Evolutionary conservation across 2,888 invertebrate species (phyloP).

Genomic region (Pollenia angustigena): DNA sequence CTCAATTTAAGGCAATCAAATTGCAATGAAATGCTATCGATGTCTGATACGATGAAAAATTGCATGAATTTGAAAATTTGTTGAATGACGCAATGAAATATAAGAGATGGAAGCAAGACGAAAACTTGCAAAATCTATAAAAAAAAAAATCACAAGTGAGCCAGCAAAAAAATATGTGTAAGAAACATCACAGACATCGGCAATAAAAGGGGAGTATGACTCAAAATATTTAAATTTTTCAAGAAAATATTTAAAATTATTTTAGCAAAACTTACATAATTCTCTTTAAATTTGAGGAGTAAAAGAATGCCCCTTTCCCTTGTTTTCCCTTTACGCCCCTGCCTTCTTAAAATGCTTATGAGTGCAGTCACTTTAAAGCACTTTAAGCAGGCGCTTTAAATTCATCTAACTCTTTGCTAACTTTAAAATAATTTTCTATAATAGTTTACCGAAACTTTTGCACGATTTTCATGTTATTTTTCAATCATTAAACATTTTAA

Average conservation of each 20-base stretch:
- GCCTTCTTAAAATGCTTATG: background rate
- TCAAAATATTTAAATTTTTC: too few relatives aligned
- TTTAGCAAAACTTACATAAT: too few relatives aligned
- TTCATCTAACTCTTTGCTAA: slow-evolving; percentile 60
- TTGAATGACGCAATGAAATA: slow-evolving; percentile 72
- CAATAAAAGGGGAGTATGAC: too few relatives aligned
- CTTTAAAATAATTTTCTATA: slow-evolving; percentile 72
- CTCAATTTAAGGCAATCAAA: slow-evolving; percentile 72
- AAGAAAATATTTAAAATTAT: too few relatives aligned
- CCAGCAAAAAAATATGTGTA: slow-evolving; percentile 12
- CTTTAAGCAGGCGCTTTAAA: slow-evolving; percentile 66
- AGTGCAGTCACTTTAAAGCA: slow-evolving; percentile 42
- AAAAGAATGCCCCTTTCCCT: background rate
- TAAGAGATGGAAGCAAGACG: slow-evolving; percentile 44
- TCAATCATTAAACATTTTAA: slow-evolving; percentile 73
- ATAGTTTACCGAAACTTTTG: slow-evolving; percentile 75
- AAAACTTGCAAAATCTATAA: slow-evolving; percentile 15
- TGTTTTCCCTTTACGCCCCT: slow-evolving; percentile 30
- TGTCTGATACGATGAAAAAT: slow-evolving; percentile 73
- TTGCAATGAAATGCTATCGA: slow-evolving; percentile 73
- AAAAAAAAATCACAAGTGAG: slow-evolving; percentile 11
- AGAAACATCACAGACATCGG: too few relatives aligned
- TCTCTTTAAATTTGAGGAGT: too few relatives aligned
- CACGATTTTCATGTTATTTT: slow-evolving; percentile 83
- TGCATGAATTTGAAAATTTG: slow-evolving; percentile 74